Evolutionary conservation across 92 coral and sea anemone species (phyloP).

Genomic region (Paramuricea clavata): DNA sequence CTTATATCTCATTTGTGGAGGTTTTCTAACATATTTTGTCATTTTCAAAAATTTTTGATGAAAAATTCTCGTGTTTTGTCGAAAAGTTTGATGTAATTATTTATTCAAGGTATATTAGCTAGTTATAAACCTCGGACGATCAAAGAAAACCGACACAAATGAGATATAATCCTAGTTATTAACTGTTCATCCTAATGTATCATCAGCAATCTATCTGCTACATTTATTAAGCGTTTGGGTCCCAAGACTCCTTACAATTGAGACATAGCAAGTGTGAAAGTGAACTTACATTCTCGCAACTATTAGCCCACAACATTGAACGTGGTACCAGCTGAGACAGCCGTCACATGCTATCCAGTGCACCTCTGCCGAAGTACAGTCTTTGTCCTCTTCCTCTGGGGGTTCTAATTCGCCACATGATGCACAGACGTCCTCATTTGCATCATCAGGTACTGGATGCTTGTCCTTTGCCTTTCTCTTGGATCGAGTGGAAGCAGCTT

Average conservation of each 20-base stretch:
- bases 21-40: too few relatives aligned
- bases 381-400: neutral
- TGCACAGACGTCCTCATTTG: constrained; percentile 7
- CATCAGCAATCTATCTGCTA: too few relatives aligned
- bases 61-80: too few relatives aligned
- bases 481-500: constrained; percentile 18
- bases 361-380: neutral
- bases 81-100: too few relatives aligned
- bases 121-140: too few relatives aligned
- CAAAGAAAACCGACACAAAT: too few relatives aligned
- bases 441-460: neutral
- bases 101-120: too few relatives aligned
- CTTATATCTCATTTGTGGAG: too few relatives aligned
- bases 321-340: constrained; percentile 28
- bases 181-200: too few relatives aligned
- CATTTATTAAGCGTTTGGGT: too few relatives aligned
- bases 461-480: constrained; percentile 3
- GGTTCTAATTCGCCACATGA: constrained; percentile 7
- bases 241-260: constrained; percentile 15
- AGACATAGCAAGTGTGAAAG: constrained; percentile 17
- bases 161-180: too few relatives aligned
- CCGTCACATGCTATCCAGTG: constrained; percentile 30
- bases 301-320: constrained; percentile 6
- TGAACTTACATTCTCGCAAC: neutral
- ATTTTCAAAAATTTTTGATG: too few relatives aligned